These are phyloP conservation scores for Xiphophorus hellerii DNA, from an alignment of 2,113 vertebrate species.

Conservation along the genomic window DNA sequence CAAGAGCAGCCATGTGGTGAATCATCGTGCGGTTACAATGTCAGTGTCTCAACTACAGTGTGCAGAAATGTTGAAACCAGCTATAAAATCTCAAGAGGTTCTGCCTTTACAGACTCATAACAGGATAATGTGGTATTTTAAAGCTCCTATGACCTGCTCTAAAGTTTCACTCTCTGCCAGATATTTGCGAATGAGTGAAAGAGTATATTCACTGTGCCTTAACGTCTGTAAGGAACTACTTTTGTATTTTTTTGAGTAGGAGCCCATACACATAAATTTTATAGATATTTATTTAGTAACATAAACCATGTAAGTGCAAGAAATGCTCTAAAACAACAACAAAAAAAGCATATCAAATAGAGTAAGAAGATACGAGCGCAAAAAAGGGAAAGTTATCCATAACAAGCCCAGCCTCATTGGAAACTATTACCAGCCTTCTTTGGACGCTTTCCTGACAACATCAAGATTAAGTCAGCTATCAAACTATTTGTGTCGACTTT, in stretches of 20 bases:
- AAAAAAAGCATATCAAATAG: slow-evolving; percentile 19
- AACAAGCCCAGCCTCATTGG: slow-evolving; percentile 35
- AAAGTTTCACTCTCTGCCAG: slow-evolving; percentile 41
- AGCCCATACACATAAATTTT: slow-evolving; percentile 39
- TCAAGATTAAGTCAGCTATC: slow-evolving; percentile 21
- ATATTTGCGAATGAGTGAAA: slow-evolving; percentile 43
- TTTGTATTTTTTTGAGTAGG: slow-evolving; percentile 28
- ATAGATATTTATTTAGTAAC: slow-evolving; percentile 31
- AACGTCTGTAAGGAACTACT: slow-evolving; percentile 28
- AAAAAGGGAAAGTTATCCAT: slow-evolving; percentile 34
- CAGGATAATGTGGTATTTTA: slow-evolving; percentile 46
- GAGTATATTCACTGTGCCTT: slow-evolving; percentile 22
- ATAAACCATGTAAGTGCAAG: slow-evolving; percentile 17
- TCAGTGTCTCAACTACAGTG: slow-evolving; percentile 32
- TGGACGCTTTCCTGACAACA: slow-evolving; percentile 31
- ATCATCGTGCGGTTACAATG: slow-evolving; percentile 32
- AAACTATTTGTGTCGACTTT: slow-evolving; percentile 22
- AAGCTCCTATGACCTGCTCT: slow-evolving; percentile 44
- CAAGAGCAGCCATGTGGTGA: slow-evolving; percentile 46
- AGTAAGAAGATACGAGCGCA: slow-evolving; percentile 27
- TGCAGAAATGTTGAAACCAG: slow-evolving; percentile 48
- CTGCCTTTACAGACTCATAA: slow-evolving; percentile 58
- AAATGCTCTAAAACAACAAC: slow-evolving; percentile 28
- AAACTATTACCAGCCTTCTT: slow-evolving; percentile 29
- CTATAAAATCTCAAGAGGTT: slow-evolving; percentile 58